These are phyloP conservation scores for Microtus montanus DNA, from an alignment of 2,113 vertebrate species.

Conservation along the genomic window DNA sequence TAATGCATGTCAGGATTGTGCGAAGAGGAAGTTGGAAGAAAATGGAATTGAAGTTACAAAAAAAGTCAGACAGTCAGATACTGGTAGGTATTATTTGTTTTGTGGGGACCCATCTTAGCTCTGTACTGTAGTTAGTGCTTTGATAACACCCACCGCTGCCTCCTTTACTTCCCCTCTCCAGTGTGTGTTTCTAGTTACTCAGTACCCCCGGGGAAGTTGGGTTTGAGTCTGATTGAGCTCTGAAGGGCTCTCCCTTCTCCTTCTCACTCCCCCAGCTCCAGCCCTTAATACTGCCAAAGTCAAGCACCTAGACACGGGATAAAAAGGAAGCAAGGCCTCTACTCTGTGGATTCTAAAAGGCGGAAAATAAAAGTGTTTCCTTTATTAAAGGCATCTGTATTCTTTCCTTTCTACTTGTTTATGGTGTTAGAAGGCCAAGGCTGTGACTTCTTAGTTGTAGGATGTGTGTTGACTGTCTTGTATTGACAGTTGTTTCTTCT, in stretches of 20 bases:
- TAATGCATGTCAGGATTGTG: constrained; percentile 78
- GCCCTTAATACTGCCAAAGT: neutral
- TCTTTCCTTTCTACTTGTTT: fast-evolving
- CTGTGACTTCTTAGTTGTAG: neutral
- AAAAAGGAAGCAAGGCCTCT: neutral
- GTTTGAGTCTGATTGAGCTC: neutral
- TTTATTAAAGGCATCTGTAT: neutral
- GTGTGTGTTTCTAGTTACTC: neutral
- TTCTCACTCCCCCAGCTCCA: neutral
- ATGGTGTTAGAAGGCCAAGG: fast-evolving
- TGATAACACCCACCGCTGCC: neutral
- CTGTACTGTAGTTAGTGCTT: fast-evolving
- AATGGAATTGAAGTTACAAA: constrained; percentile 53
- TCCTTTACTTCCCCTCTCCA: neutral
- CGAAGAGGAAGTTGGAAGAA: constrained; percentile 82
- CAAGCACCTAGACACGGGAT: neutral
- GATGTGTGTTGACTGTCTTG: neutral
- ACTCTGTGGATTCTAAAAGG: neutral
- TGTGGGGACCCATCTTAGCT: fast-evolving
- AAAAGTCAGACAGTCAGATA: constrained; percentile 59
- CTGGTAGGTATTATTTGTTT: neutral
- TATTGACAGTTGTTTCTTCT: neutral
- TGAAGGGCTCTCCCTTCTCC: neutral
- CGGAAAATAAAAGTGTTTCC: neutral
- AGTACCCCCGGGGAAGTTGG: neutral